Evolutionary conservation across 2,113 vertebrate species (phyloP), one percentile per base, ranked within the genome.

Genomic region (Gadus macrocephalus): DNA sequence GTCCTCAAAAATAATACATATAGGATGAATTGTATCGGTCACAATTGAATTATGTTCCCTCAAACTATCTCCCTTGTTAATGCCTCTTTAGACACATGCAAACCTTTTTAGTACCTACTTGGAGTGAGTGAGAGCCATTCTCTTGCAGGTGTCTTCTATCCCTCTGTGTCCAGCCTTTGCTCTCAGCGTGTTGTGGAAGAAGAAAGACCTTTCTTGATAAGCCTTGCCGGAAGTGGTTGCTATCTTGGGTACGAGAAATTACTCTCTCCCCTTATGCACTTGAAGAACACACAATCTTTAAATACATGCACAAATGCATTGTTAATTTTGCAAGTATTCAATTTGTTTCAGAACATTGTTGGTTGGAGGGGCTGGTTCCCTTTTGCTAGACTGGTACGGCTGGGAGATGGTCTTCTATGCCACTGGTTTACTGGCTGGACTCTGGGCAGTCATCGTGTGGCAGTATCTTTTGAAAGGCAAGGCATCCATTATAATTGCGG

Each of bases 401-500:
- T 98, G 96, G 96, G 93, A 95, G 25, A 93, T 90, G 0, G 90
- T 96, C 69, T 97, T 98, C 85, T 95, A 94, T 70, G 79, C 88
- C 74, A 91, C 88, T 0, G 94, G 94, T 0, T 69, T 93, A 42
- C 87, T 96, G 27, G 90, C 94, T 0, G 71, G 92, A 72, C 85
- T 95, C 9, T 98, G 96, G 94, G 92, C 87, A 1, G 89, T 92
- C 53, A 84, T 89, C 3, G 88, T 95, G 79, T 92, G 92, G 92
- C 92, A 76, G 78, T 94, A 27, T 72, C 90, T 97, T 55, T 72
- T 95, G 65, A 86, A 71, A 67, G 89, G 91, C 16, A 17, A 58
- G 15, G 55, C 55, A 17, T 58, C 55, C 55, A 14, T 49, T 9
- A 17, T 58, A 14, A 58, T 17, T n/a, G 3, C 55, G 14, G 15